Base-by-base conservation (phyloP, 2,797 vertebrate genomes). In the Synaphobranchus kaupii region DNA sequence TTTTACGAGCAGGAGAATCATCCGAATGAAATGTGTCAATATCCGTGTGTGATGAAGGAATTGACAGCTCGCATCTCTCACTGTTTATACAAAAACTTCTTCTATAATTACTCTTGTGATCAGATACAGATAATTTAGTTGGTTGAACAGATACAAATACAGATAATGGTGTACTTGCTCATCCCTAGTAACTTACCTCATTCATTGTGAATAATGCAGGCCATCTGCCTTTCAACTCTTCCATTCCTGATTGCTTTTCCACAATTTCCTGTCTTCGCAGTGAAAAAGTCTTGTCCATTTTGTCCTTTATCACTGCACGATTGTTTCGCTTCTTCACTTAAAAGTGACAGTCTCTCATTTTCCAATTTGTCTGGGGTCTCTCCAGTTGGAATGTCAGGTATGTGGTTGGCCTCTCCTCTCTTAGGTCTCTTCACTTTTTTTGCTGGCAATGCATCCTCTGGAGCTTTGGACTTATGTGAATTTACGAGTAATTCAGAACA, bases 211-310 rank as follows among this genome's bases (percentile, higher is more conserved):
- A 73, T 47, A 71, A 48, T n/a, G 44, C 22, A 15, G 66, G 66
- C 47, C 66, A 50, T 71, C 84, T 47, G 20, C 48, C 84, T 10
- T 71, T 68, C 44, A 71, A 50, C 47, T 85, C 58, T 44, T 20
- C 34, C 20, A 63, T 39, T 22, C 58, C 22, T 17, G 17, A 10
- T 28, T 85, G n/a, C 60, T 85, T 66, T 48, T 81, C 78, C 73
- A 81, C 86, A 87, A 82, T 44, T 60, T 89, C 84, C 54, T 89
- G 76, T 85, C 86, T 87, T 63, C 25, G 56, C 13, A 87, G 25
- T 48, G 88, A 84, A 87, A 87, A 87, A 0, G 47, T 88, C 66
- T 84, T 86, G 76, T 6, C 80, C 78, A 88, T 88, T 86, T 88
- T 88, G n/a, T 83, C 84, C 25, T 28, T 83, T 44, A 88, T 71